Conservation (phyloP, 2,113 vertebrate species). For the Pachycephala philippinensis region DNA sequence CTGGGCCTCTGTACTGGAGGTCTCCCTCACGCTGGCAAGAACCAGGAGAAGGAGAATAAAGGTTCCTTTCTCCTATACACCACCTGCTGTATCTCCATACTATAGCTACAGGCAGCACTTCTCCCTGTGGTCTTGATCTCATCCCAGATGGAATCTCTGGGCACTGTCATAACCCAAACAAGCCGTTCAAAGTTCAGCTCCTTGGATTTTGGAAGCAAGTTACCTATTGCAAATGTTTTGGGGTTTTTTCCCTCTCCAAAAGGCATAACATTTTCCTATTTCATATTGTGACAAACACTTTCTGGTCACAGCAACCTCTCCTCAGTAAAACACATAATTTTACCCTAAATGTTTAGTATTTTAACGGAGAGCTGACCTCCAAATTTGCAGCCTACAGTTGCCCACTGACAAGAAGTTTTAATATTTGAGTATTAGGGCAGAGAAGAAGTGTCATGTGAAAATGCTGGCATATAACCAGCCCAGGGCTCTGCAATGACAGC, state of each 20-base stretch:
- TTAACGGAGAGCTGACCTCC: background rate
- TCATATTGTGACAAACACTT: background rate
- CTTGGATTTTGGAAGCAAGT: background rate
- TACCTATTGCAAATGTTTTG: background rate
- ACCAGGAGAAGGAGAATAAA: background rate
- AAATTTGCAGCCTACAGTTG: background rate
- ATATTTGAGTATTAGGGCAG: background rate
- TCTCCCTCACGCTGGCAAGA: background rate
- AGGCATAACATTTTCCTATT: background rate
- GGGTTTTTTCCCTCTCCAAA: background rate
- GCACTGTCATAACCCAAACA: background rate
- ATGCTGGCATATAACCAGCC: background rate
- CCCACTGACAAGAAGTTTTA: background rate
- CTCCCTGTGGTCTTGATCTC: background rate
- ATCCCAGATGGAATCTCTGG: background rate
- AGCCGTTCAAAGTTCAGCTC: background rate
- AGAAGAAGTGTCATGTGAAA: conserved; percentile 35
- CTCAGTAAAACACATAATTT: background rate
- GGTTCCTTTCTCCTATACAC: background rate
- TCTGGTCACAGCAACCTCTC: background rate
- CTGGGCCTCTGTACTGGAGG: background rate
- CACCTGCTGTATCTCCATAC: background rate
- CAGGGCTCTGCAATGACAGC: background rate
- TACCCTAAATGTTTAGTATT: background rate
- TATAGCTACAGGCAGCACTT: background rate